Evolutionary conservation across 1,140 invertebrate species (phyloP), one percentile per base, ranked within the genome.

Genomic region (Bombus confusus): DNA sequence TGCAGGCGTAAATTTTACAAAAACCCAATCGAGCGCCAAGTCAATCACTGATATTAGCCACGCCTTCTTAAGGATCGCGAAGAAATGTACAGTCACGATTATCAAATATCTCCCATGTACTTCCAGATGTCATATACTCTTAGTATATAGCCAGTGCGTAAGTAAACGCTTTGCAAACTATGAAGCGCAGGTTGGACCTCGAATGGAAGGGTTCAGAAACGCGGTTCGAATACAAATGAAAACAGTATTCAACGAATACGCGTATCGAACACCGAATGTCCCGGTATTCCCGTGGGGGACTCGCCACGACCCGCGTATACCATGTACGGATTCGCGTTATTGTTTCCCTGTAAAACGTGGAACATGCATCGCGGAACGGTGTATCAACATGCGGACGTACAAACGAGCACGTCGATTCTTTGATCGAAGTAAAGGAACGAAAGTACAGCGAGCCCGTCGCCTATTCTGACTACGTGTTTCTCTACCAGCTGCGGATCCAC

Each of bases 311-410:
- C 83, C n/a, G 80, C 75, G 79, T 90, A 78, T 75, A 77, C 90
- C 91, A 88, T 92, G 87, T 92, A 92, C 85, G 91, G 91, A 92
- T 90, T 88, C 89, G 91, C 86, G 87, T 91, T 93, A 92, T 92
- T 91, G 91, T 89, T 87, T 87, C 37, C 82, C 74, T 52, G 34
- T 28, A 59, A 28, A 31, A 62, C 62, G 64, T 5, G 64, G 85
- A 86, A 87, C 88, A 68, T 41, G 69, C 41, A 34, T 72, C 72
- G 72, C 39, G 66, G 39, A 64, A 79, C 86, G 80, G 80, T 80
- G 80, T 83, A 62, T 85, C 83, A 82, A 85, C 77, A 85, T 82
- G 69, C 69, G 69, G 75, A 74, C 43, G 80, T 78, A 73, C 78
- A 86, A 87, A 85, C 76, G 64, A 73, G 74, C 74, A 75, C 59